These are phyloP conservation scores for Meganola albula DNA, from an alignment of 2,888 invertebrate genomes.

Conservation along the genomic window DNA sequence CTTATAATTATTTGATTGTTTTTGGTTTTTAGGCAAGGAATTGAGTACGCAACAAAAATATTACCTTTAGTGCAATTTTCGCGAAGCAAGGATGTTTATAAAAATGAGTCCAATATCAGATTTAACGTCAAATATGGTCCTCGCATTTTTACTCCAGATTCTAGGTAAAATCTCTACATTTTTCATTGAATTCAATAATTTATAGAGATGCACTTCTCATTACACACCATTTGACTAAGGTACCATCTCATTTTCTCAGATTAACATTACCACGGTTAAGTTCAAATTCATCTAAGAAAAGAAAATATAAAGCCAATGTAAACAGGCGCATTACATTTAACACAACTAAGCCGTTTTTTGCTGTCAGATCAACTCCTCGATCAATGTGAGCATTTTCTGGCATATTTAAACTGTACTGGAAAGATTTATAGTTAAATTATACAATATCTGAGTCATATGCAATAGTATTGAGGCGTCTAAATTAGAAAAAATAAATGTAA, in stretches of 20 bases:
- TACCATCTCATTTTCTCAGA: slow-evolving; percentile 22
- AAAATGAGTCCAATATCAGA: slow-evolving; percentile 1
- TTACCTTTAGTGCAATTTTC: neutral
- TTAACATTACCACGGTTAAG: slow-evolving; percentile 25
- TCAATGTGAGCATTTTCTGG: no score
- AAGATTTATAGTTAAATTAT: no score
- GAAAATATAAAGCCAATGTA: no score
- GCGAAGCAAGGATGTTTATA: no score
- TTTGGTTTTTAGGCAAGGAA: neutral
- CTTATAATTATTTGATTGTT: no score
- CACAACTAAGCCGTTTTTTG: no score
- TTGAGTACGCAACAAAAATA: neutral
- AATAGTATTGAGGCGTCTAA: no score
- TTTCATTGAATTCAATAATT: neutral
- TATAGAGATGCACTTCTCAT: slow-evolving; percentile 13
- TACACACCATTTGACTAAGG: slow-evolving; percentile 13
- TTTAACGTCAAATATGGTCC: slow-evolving; percentile 10
- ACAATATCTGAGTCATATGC: no score
- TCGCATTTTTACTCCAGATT: slow-evolving; percentile 42
- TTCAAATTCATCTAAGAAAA: slow-evolving; percentile 14
- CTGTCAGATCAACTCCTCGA: no score
- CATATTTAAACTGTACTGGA: no score
- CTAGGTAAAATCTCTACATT: slow-evolving; percentile 28
- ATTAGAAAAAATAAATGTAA: no score
- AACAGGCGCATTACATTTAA: no score